Evolutionary conservation across 1,140 invertebrate genomes (phyloP), one percentile per base, ranked within the genome.

Genomic region (Elysia chlorotica): DNA sequence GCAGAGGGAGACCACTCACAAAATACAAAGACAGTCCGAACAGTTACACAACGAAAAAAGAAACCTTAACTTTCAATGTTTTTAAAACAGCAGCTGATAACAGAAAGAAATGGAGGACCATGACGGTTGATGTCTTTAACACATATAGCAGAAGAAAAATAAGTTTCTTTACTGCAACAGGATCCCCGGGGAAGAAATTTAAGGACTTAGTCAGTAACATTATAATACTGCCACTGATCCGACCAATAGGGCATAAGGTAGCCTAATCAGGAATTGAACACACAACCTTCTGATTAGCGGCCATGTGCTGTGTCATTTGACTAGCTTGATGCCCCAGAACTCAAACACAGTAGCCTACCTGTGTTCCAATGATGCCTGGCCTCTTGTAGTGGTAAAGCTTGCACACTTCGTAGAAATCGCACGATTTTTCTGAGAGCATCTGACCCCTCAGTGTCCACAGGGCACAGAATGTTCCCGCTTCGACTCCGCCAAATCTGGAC

Each of bases 371-470:
- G 70, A 95, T 91, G 23, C 93, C 93, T 21, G 94, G 94, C 77
- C 94, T 89, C 83, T 93, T 92, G 83, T 94, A 93, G 80, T 96
- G 94, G 82, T 95, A 93, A 38, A 96, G 87, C 87, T 95, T 95
- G 30, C 93, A 91, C 86, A 93, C 93, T 89, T 94, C 93, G 85
- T 95, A 96, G 53, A 95, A 90, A 87, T 96, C 94, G 41, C 93
- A 91, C 78, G 91, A 90, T 80, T 92, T 91, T 84, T 95, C 94
- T 82, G 92, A 91, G 57, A 92, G 90, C 61, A 95, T 81, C 84
- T 96, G 94, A 79, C 95, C 94, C 79, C 91, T 91, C 38, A 95
- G 83, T 25, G 94, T 93, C 38, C 92, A 93, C 74, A 96, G 88
- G 62, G 91, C 89, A 83, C 94, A 93, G 85, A 96, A 95, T 33